A percentile compares a stretch with the other conserved stretches of the same genome.
phyloP scores from a whole-genome alignment of 2,888 invertebrate genomes.

The Clunio marinus region DNA sequence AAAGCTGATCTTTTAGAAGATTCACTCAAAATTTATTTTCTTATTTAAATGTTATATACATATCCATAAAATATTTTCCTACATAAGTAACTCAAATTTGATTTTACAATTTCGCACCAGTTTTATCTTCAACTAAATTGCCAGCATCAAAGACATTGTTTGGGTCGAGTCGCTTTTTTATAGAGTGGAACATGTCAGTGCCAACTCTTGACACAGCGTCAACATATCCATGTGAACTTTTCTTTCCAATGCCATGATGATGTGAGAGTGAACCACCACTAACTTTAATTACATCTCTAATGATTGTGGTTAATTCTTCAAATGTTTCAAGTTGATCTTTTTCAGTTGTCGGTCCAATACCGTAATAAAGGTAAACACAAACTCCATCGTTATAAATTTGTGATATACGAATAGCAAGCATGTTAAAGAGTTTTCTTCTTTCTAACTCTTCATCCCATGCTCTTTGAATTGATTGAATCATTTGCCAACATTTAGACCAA shows the following conservation, averaged over 20 bases:
- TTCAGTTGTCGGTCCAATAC: constrained; percentile 22
- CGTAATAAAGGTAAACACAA: constrained; percentile 16
- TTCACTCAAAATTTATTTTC: too few species aligned
- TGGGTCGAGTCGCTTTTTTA: not conserved
- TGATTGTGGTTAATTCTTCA: not conserved
- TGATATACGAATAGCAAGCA: constrained; percentile 5
- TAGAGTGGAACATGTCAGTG: constrained; percentile 2
- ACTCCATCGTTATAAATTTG: constrained; percentile 7
- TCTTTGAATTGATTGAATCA: not conserved
- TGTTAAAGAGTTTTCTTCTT: not conserved
- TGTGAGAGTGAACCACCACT: not conserved
- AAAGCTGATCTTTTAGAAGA: too few species aligned
- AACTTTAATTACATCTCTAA: not conserved
- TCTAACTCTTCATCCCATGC: not conserved
- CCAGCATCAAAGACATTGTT: constrained; percentile 16
- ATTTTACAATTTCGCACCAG: not conserved
- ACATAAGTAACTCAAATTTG: too few species aligned
- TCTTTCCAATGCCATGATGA: constrained; percentile 15
- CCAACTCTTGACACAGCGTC: constrained; percentile 13
- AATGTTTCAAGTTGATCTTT: constrained; percentile 2
- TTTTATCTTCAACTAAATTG: constrained; percentile 10
- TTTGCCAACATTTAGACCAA: not conserved
- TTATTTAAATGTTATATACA: too few species aligned
- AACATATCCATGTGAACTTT: not conserved
- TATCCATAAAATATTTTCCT: too few species aligned